phyloP scores from a whole-genome alignment of 2,888 invertebrate species.

The Mesorhabditis spiculigera region DNA sequence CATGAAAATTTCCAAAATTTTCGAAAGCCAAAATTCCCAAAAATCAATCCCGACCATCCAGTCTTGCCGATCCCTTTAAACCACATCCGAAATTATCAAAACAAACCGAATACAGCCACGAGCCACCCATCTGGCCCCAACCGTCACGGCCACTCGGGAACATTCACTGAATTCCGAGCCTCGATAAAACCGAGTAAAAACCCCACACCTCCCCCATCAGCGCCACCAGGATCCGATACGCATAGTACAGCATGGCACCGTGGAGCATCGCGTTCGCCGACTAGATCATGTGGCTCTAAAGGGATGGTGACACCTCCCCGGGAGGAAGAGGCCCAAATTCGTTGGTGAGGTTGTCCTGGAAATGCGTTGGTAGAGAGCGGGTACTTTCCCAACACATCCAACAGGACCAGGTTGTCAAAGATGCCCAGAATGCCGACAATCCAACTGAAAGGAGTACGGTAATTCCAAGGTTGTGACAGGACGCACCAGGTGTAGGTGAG shows the following conservation, averaged over 20 bases:
- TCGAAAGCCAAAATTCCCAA: too few species aligned
- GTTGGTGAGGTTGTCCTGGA: not conserved
- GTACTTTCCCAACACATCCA: not conserved
- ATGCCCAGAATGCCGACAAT: not conserved
- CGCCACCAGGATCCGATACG: not conserved
- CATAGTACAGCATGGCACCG: not conserved
- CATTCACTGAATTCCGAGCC: not conserved
- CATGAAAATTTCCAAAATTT: too few species aligned
- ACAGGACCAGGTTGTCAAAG: not conserved
- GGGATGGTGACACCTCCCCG: not conserved
- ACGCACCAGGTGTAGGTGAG: slow-evolving; percentile 15
- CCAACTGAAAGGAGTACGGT: not conserved
- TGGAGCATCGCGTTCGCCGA: not conserved
- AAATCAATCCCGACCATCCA: too few species aligned
- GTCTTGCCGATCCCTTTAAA: not conserved
- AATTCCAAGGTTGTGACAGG: slow-evolving; percentile 2
- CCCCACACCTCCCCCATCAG: not conserved
- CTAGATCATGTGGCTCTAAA: not conserved
- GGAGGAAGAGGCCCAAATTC: not conserved
- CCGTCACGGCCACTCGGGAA: not conserved
- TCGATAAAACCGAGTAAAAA: too few species aligned
- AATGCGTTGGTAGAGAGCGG: slow-evolving; percentile 1
- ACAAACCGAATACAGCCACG: not conserved
- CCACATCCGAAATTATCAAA: not conserved
- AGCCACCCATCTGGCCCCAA: not conserved